Evolutionary conservation across 1,140 invertebrate genomes (phyloP), one percentile per base, ranked within the genome.

Genomic region (Drosophila nigrodunni): DNA sequence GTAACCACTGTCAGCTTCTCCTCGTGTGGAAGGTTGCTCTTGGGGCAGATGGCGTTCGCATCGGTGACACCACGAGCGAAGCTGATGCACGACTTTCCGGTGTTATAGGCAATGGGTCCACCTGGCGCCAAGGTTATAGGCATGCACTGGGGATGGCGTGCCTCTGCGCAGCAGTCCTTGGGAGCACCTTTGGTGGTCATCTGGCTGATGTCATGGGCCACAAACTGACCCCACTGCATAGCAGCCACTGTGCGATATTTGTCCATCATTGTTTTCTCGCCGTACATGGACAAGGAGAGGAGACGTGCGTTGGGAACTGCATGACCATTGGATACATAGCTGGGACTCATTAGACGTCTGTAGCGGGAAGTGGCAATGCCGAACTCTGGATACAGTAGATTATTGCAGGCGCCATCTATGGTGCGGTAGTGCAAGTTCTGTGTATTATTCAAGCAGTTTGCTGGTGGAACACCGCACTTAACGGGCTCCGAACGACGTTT

Each of bases 161-260:
- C 91, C 88, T 72, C 86, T 41, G 39, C 85, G 66, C 90, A 92
- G 25, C 83, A 92, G 44, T 91, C 83, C 39, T 95, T 95, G 13
- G 95, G 94, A 85, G 96, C 95, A 13, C 95, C 95, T 46, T 93
- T 93, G 4, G 94, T 95, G 65, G 95, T 94, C 43, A 95, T 94
- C 81, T 96, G 92, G 25, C 95, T 96, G 94, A 97, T 96, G 79
- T 98, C 97, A 86, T 98, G 97, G 3, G 96, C 96, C 11, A 98
- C 95, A 61, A 97, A 95, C 93, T 98, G 97, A 4, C 97, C 97
- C 94, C 95, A 97, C 74, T 97, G 96, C 95, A 97, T 97, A 10
- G 96, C 94, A 3, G 94, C 95, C 21, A 97, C 91, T 2, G 95
- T 96, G 93, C 95, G 96, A 49, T 94, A 92, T 0, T 93, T 94